A percentile compares a stretch with the other conserved stretches of the same genome.
These are phyloP conservation scores for Bombus cullumanus DNA, from an alignment of 1,140 invertebrate species.

Conservation along the genomic window DNA sequence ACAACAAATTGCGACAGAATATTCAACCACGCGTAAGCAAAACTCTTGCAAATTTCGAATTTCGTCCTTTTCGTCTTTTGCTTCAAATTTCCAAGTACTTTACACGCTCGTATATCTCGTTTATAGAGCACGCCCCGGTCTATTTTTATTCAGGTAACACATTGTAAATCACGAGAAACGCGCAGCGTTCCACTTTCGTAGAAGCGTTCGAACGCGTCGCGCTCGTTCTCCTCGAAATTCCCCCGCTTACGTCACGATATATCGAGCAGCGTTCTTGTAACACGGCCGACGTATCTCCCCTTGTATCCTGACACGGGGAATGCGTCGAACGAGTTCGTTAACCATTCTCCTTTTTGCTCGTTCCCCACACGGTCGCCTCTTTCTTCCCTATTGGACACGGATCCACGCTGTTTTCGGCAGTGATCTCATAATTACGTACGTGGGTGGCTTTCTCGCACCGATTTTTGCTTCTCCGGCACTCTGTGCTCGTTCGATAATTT, in stretches of 20 bases:
- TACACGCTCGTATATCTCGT: slow-evolving; percentile 3
- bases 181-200: slow-evolving; percentile 32
- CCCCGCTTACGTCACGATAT: slow-evolving; percentile 39
- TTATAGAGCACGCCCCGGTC: background rate
- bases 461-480: background rate
- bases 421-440: slow-evolving; percentile 49
- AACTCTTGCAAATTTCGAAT: background rate
- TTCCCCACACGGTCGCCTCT: background rate
- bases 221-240: slow-evolving; percentile 29
- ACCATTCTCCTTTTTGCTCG: slow-evolving; percentile 8
- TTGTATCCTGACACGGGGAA: slow-evolving; percentile 45
- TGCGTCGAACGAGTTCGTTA: slow-evolving; percentile 48
- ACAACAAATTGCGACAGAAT: background rate
- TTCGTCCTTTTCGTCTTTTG: background rate
- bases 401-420: slow-evolving; percentile 46
- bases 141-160: slow-evolving; percentile 33
- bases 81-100: background rate
- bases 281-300: slow-evolving; percentile 41
- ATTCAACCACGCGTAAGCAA: background rate
- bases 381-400: slow-evolving; percentile 42
- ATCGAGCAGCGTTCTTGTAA: slow-evolving; percentile 37
- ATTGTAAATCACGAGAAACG: slow-evolving; percentile 41
- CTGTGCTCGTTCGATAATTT: background rate
- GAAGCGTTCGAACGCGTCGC: slow-evolving; percentile 23
- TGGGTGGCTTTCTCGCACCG: slow-evolving; percentile 14